A percentile compares a stretch with the other conserved stretches of the same genome.
phyloP scores from a whole-genome alignment of 2,113 vertebrate genomes.

The Hassar affinis region DNA sequence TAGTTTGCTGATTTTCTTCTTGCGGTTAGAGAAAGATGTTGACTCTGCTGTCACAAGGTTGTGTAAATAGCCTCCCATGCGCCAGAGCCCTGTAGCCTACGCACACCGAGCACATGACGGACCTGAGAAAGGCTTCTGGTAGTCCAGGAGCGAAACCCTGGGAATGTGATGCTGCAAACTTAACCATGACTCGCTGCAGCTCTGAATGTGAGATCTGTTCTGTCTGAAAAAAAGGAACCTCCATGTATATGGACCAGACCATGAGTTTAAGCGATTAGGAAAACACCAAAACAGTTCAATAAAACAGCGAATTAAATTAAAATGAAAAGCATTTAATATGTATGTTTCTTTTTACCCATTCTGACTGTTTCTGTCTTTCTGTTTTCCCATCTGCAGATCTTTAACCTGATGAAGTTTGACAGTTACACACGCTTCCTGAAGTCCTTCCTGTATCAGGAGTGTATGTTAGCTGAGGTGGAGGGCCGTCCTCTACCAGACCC shows the following conservation, averaged over 20 bases:
- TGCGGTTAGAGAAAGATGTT: not conserved
- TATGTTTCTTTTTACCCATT: no score
- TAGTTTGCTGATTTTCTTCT: not conserved
- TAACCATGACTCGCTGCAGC: not conserved
- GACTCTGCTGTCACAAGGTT: conserved; percentile 14
- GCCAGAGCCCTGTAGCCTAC: not conserved
- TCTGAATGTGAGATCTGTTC: conserved; percentile 41
- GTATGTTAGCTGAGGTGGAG: conserved; percentile 89
- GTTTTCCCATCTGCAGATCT: conserved; percentile 79
- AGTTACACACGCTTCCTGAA: conserved; percentile 97
- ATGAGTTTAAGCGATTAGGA: not conserved
- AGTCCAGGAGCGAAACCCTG: not conserved
- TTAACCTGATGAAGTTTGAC: conserved; percentile 99
- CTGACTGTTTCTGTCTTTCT: not conserved
- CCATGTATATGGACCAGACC: not conserved
- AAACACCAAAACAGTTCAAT: not conserved
- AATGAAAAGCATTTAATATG: no score
- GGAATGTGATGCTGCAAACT: not conserved
- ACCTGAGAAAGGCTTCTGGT: not conserved
- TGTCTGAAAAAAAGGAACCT: not conserved
- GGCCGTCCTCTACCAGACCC: conserved; percentile 87
- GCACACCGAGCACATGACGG: conserved; percentile 35
- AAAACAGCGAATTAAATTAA: not conserved
- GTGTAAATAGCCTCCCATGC: conserved; percentile 18
- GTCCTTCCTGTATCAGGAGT: conserved; percentile 92